Percentiles rank a stretch among this genome's conserved stretches.
These are phyloP conservation scores for Strigops habroptila DNA, from an alignment of 2,113 vertebrate genomes.

Conservation along the genomic window DNA sequence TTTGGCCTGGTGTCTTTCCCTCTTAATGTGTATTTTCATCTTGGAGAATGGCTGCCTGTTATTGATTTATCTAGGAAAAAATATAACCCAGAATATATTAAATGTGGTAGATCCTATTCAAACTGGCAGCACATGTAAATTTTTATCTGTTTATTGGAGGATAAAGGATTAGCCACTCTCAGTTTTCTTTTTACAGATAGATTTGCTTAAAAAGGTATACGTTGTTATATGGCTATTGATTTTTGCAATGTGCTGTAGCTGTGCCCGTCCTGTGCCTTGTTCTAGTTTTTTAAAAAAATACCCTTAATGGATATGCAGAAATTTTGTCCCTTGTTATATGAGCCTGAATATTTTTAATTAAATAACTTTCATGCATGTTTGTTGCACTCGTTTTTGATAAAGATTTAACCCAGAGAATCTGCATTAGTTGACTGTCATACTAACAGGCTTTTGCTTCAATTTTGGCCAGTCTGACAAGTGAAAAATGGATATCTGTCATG, in stretches of 20 bases:
- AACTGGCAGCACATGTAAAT: not conserved
- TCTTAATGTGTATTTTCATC: constrained; percentile 53
- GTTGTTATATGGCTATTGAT: not conserved
- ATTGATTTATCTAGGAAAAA: constrained; percentile 54
- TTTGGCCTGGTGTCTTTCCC: constrained; percentile 10
- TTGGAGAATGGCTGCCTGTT: constrained; percentile 24
- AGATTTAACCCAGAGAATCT: not conserved
- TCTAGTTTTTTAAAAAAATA: not conserved
- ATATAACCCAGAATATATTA: constrained; percentile 25
- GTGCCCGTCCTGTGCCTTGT: not conserved
- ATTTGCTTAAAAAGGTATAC: constrained; percentile 4
- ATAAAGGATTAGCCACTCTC: constrained; percentile 3
- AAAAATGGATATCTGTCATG: constrained; percentile 38
- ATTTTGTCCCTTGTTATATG: not conserved
- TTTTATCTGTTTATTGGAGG: constrained; percentile 37
- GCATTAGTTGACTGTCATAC: not conserved
- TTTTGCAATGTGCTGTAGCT: not conserved
- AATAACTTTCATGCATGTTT: not conserved
- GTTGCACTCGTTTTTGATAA: not conserved
- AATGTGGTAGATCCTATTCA: constrained; percentile 10
- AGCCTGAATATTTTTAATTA: not conserved
- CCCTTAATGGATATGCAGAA: not conserved
- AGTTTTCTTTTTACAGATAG: constrained; percentile 1
- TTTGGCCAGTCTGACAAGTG: constrained; percentile 41
- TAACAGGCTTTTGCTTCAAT: not conserved